Evolutionary conservation across 2,113 vertebrate genomes (phyloP), one percentile per base, ranked within the genome.

Genomic region (Xyrauchen texanus): DNA sequence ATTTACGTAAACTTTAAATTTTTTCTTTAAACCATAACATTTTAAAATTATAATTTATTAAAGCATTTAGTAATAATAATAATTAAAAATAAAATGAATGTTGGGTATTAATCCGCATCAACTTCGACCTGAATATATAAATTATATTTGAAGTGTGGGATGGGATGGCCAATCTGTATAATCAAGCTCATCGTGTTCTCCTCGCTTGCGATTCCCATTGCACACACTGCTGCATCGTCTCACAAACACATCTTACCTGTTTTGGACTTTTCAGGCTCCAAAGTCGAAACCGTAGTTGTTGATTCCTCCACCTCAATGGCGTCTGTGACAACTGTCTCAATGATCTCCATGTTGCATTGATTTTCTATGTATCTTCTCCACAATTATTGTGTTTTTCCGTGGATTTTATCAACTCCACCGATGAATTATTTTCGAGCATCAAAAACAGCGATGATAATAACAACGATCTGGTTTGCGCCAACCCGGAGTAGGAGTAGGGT

Each of bases 321-420:
- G 16, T 90, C 87, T 52, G 90, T 88, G 45, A 90, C 88, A 68
- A 90, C 86, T 8, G 89, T 86, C 76, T 91, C 91, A 7, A 87
- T 89, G 0, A 85, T 87, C 15, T 91, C 91, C 91, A 93, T 92
- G 2, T 0, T 74, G 21, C 34, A 44, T 16, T 81, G 13, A 55
- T 57, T 58, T 66, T 44, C 4, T 1, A 77, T 53, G 5, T 68
- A 53, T 52, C 7, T 61, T 57, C 11, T 16, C 6, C 13, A 42
- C 71, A 45, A 44, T 68, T 80, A 53, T 74, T 76, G 34, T 11
- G 49, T 51, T 49, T 52, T 62, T 87, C 60, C 87, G 91, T 79
- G 83, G 90, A 91, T 51, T 92, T 94, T 91, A 91, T 91, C 91
- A 93, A 93, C 92, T 58, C 73, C 57, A 90, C 67, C 91, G 89